Base-by-base conservation (phyloP, 2,888 invertebrate genomes). In the Pristionchus exspectatus region DNA sequence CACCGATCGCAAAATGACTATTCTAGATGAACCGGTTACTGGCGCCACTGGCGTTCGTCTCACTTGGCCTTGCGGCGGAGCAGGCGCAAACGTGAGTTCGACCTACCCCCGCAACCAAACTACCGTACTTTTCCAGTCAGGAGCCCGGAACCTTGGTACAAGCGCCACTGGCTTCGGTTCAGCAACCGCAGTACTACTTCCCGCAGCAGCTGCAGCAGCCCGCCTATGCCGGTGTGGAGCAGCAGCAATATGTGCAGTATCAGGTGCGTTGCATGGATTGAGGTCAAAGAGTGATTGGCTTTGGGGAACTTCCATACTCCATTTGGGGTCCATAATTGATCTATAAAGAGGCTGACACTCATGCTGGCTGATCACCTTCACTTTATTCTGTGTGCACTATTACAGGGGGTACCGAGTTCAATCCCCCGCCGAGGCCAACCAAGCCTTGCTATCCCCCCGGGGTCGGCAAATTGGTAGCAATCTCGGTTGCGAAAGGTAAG, bases 1-100 rank as follows among this genome's bases (percentile, higher is more conserved):
- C 7, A 24, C 3, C 7, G n/a, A 63, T 63, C n/a, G 63, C 24
- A 4, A 63, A 63, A n/a, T 63, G n/a, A 63, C n/a, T n/a, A n/a
- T 63, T 63, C 16, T 12, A 85, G 84, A 85, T 85, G 84, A 56
- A 59, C 33, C 84, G 84, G 59, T 85, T 85, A 85, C 84, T 85
- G 33, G 84, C 59, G 84, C 84, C 84, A 24, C 59, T 85, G 59
- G 84, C 84, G 33, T 33, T 85, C 59, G 44, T 85, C 84, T 56
- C 84, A 30, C 59, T 85, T 56, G 84, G 59, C 30, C 84, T n/a
- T 24, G 56, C 84, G 1, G 84, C 10, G 16, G 84, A 85, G 33
- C 33, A 33, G 33, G 27, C 56, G 84, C 33, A 59, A 14, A 18
- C 59, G 81, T 81, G 27, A 44, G 81, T 81, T 50, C n/a, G n/a